Conservation (phyloP, 1,140 invertebrate species). For the Araneus ventricosus region DNA sequence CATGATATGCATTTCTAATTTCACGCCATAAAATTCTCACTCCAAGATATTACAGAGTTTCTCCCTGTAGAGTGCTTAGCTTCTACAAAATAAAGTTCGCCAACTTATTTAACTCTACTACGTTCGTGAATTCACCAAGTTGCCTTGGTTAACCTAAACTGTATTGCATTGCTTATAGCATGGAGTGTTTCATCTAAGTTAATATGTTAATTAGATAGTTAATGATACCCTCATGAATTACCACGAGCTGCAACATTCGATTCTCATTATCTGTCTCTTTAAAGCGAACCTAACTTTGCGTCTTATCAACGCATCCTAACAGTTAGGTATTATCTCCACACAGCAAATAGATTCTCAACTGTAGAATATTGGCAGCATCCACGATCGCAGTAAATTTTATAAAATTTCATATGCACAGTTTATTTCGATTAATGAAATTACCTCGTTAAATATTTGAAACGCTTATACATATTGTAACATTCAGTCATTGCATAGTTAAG, state of each 20-base stretch:
- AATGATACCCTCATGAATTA: conserved; percentile 54
- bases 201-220: conserved; percentile 62
- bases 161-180: conserved; percentile 15
- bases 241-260: conserved; percentile 36
- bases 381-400: background rate
- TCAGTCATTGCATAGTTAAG: no score
- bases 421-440: conserved; percentile 10
- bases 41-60: no score
- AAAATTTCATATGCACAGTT: background rate
- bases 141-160: background rate
- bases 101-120: no score
- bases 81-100: no score
- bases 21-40: no score
- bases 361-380: conserved; percentile 6
- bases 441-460: background rate
- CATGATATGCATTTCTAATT: no score
- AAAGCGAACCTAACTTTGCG: conserved; percentile 1
- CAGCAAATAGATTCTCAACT: conserved; percentile 16
- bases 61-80: no score
- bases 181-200: conserved; percentile 11
- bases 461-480: no score
- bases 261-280: conserved; percentile 18
- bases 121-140: no score
- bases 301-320: background rate
- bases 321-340: background rate